phyloP scores from a whole-genome alignment of 2,797 vertebrate genomes.

The Trichosurus vulpecula region DNA sequence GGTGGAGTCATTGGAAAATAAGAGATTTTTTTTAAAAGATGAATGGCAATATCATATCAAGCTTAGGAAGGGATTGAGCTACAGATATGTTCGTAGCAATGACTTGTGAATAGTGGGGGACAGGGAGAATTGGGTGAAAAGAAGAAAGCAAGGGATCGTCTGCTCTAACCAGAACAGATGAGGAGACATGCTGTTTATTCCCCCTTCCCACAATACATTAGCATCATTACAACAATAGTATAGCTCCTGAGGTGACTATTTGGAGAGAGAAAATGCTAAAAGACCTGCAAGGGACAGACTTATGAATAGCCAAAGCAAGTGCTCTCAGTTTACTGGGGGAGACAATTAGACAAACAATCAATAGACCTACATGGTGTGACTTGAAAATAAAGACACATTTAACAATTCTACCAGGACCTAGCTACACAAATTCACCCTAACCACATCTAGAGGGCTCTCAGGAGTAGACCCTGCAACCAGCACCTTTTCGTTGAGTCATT shows the following conservation, averaged over 20 bases:
- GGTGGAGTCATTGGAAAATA: neutral
- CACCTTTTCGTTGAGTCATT: neutral
- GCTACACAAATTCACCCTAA: neutral
- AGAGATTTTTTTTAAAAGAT: neutral
- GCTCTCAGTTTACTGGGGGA: neutral
- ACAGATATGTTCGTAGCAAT: neutral
- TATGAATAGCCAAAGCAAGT: neutral
- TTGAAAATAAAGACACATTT: neutral
- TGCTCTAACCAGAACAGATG: neutral
- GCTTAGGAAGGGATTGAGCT: neutral
- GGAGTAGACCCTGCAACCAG: neutral
- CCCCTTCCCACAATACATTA: neutral
- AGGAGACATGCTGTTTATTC: neutral
- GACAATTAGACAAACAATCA: neutral
- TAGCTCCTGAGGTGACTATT: neutral
- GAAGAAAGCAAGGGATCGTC: neutral
- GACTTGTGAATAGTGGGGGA: neutral
- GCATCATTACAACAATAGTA: neutral
- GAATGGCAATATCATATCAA: neutral
- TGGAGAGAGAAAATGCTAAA: neutral
- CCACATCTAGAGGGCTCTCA: neutral
- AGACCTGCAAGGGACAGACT: neutral
- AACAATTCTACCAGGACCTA: neutral
- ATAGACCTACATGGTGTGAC: neutral
- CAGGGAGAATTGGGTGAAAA: neutral